Conservation (phyloP, 2,797 vertebrate genomes). For the Peromyscus melanophrys region DNA sequence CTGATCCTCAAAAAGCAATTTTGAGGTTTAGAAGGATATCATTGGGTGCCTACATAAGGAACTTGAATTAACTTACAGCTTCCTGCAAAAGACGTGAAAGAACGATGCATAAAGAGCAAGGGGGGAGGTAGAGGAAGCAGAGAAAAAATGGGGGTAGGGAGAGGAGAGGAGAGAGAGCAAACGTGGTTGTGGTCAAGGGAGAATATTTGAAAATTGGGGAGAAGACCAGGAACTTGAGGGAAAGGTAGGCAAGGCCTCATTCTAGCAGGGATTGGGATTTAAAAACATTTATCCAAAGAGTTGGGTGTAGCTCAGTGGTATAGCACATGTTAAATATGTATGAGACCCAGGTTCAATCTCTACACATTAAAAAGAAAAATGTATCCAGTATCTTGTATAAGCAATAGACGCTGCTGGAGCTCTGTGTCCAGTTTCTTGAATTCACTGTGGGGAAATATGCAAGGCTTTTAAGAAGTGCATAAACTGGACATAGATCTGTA, state of each 20-base stretch:
- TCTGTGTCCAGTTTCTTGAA: background rate
- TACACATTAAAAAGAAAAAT: background rate
- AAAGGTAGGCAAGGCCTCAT: background rate
- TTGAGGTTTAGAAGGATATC: background rate
- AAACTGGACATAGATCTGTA: slow-evolving; percentile 7
- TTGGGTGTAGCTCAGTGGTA: background rate
- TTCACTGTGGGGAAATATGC: background rate
- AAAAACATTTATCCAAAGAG: background rate
- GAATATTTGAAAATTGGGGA: background rate
- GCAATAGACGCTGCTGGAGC: background rate
- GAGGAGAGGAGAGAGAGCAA: background rate
- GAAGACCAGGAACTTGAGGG: background rate
- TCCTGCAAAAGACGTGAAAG: background rate
- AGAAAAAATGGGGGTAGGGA: background rate
- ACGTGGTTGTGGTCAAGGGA: background rate
- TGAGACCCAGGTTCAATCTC: background rate
- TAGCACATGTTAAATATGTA: background rate
- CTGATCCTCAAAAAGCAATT: background rate
- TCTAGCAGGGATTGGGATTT: slow-evolving; percentile 33
- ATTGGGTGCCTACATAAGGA: background rate
- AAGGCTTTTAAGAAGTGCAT: background rate
- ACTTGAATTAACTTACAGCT: background rate
- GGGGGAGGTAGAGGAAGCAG: background rate
- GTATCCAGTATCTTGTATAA: background rate
- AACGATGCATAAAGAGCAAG: background rate